Evolutionary conservation across 2,797 vertebrate genomes (phyloP), one percentile per base, ranked within the genome.

Genomic region (Tolypeutes matacus): DNA sequence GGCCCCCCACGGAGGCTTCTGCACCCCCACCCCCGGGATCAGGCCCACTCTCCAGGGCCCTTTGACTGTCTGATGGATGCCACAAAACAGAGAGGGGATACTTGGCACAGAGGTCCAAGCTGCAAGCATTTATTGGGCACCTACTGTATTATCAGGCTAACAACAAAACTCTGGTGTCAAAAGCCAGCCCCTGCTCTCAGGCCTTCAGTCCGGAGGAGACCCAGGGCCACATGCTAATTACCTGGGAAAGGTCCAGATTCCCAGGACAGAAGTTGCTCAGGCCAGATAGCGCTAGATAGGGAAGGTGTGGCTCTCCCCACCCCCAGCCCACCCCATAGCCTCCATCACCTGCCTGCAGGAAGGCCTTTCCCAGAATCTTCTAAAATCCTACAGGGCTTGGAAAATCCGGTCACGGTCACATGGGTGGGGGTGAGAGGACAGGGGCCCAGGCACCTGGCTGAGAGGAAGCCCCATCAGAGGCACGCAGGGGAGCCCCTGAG

Each of bases 71-170:
- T 82, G 56, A 27, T 34, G 80, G 31, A 60, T 58, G 64, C n/a
- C 65, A n/a, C 34, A 25, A 25, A 90, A 86, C 73, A 76, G 89
- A 69, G 64, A 51, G 70, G 5, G n/a, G 18, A n/a, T 34, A 58
- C 64, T 62, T 51, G 42, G 69, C 67, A 23, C 34, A 6, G 21
- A 46, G 51, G 67, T 51, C 42, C 34, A 29, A 3, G 1, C 56
- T 76, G 36, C 56, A 64, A 72, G 34, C 62, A 58, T 76, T 89
- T 90, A 89, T 53, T 92, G 70, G 87, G 49, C 72, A 85, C 89
- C 60, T 58, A n/a, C 31, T 65, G 64, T n/a, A n/a, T 65, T n/a
- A n/a, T 7, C 13, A 65, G 31, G 27, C 15, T 15, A 31, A 31
- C 15, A 65, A 17, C 31, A n/a, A n/a, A n/a, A 17, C 64, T 65